phyloP scores from a whole-genome alignment of 37 sponge, comb jelly and placozoan genomes.

The Crambe crambe region DNA sequence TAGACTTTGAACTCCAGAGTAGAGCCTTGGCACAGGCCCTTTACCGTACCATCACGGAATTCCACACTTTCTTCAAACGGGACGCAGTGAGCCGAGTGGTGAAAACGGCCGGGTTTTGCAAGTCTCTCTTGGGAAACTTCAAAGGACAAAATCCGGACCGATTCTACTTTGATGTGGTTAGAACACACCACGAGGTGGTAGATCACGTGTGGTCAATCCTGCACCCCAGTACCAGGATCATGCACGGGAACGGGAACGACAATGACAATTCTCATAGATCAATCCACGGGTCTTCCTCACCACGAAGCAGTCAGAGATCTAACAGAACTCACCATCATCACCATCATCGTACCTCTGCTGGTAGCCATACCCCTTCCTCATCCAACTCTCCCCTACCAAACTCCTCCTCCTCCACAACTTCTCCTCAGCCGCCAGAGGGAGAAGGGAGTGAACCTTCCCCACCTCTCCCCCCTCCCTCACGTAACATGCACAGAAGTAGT shows the following conservation, averaged over 20 bases:
- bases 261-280: background rate
- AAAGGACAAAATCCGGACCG: conserved; percentile 60
- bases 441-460: background rate
- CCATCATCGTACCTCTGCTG: background rate
- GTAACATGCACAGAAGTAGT: conserved; percentile 13
- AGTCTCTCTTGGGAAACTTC: conserved; percentile 66
- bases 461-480: conserved; percentile 5
- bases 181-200: conserved; percentile 75
- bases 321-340: background rate
- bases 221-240: conserved; percentile 23
- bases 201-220: conserved; percentile 62
- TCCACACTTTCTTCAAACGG: conserved; percentile 79
- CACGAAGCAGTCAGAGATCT: background rate
- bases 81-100: conserved; percentile 65
- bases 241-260: background rate
- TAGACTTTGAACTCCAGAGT: conserved; percentile 53
- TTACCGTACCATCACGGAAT: conserved; percentile 77
- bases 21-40: conserved; percentile 65
- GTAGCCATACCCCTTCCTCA: background rate
- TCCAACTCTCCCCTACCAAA: background rate
- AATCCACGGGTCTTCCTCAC: background rate
- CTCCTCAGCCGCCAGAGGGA: background rate
- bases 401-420: background rate
- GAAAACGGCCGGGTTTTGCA: conserved; percentile 69
- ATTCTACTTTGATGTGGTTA: conserved; percentile 78